Evolutionary conservation across 2,888 invertebrate genomes (phyloP).

Genomic region (Drosophila barbarae): DNA sequence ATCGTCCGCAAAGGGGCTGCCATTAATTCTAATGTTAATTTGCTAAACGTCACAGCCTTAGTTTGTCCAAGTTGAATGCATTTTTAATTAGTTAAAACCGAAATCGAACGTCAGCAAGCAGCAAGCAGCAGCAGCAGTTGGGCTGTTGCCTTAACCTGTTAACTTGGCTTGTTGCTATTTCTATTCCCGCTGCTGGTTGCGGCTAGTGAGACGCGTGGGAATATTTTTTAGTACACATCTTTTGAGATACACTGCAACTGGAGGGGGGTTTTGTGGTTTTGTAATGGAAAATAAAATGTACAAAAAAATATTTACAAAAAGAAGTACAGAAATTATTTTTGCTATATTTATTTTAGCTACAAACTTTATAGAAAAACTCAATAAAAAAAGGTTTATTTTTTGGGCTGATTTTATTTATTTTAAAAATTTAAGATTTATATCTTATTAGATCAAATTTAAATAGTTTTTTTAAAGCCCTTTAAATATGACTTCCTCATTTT

Average conservation of each 20-base stretch:
- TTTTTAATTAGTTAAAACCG: conserved; percentile 51
- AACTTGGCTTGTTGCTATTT: conserved; percentile 52
- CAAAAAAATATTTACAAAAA: too few species aligned
- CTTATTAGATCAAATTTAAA: neutral
- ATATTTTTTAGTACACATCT: conserved; percentile 22
- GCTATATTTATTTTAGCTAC: neutral
- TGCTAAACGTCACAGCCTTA: conserved; percentile 18
- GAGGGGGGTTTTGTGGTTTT: neutral
- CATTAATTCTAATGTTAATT: conserved; percentile 29
- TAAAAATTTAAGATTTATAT: too few species aligned
- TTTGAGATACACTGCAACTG: conserved; percentile 15
- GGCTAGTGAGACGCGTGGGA: conserved; percentile 33
- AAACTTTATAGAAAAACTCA: neutral
- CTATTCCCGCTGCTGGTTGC: conserved; percentile 22
- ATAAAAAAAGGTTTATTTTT: too few species aligned
- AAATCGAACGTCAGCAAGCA: conserved; percentile 37
- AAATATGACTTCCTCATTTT: too few species aligned
- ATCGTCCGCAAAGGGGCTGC: conserved; percentile 42
- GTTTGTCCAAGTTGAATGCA: conserved; percentile 54
- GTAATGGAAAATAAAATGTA: too few species aligned
- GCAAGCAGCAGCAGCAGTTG: neutral
- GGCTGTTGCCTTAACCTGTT: conserved; percentile 30
- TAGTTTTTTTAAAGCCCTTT: neutral
- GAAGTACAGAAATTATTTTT: accelerated
- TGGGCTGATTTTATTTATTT: neutral